Conservation (phyloP, 2,888 invertebrate species). For the Erebia epiphron region DNA sequence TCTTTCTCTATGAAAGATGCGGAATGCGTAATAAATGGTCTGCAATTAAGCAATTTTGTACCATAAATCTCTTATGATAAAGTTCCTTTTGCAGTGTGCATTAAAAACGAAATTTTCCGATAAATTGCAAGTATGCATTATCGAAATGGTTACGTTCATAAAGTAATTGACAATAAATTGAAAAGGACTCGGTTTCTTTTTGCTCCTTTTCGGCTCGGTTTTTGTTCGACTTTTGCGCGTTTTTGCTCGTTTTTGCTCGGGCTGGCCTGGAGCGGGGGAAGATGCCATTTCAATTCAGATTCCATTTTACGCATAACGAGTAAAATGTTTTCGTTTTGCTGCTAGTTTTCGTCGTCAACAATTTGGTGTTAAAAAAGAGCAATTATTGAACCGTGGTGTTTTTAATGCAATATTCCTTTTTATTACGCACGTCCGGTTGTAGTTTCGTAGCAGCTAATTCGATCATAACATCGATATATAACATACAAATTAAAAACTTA, state of each 20-base stretch:
- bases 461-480: too few species aligned
- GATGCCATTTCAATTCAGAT: too few species aligned
- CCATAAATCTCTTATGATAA: not conserved
- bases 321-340: too few species aligned
- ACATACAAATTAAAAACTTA: too few species aligned
- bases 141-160: constrained; percentile 27
- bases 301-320: too few species aligned
- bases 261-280: too few species aligned
- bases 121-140: constrained; percentile 36
- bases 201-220: not conserved
- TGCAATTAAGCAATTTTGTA: constrained; percentile 1
- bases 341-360: not conserved
- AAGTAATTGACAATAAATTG: constrained; percentile 38
- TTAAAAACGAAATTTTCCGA: constrained; percentile 16
- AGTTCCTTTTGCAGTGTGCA: constrained; percentile 11
- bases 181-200: constrained; percentile 26
- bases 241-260: not conserved
- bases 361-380: not conserved
- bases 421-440: too few species aligned
- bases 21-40: constrained; percentile 1
- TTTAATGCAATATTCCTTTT: too few species aligned
- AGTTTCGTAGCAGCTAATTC: too few species aligned
- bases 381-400: not conserved
- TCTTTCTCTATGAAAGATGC: constrained; percentile 1
- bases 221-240: not conserved